These are phyloP conservation scores for Stictocephala bisonia DNA, from an alignment of 2,888 invertebrate species.

Conservation along the genomic window DNA sequence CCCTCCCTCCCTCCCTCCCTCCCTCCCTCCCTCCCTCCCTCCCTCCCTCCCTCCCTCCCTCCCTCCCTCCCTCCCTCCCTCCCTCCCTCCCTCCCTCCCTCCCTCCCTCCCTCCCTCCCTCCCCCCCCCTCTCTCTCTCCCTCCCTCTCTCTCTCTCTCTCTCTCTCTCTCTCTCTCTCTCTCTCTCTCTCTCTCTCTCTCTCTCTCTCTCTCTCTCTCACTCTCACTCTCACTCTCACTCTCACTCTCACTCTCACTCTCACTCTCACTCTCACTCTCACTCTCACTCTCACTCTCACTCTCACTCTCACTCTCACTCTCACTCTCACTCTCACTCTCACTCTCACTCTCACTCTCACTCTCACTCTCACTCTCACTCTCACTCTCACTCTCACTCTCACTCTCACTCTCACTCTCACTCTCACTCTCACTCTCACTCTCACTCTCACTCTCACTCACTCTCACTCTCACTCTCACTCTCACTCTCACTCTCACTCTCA, in stretches of 20 bases:
- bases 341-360: background rate
- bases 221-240: background rate
- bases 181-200: background rate
- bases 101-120: background rate
- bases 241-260: background rate
- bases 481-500: background rate
- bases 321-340: background rate
- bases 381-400: background rate
- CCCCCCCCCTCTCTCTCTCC: background rate
- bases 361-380: background rate
- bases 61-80: too few relatives aligned
- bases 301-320: background rate
- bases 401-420: background rate
- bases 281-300: background rate
- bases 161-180: conserved; percentile 2
- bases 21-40: too few relatives aligned
- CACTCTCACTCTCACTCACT: background rate
- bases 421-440: background rate
- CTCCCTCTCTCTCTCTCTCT: background rate
- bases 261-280: background rate
- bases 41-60: too few relatives aligned
- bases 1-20: background rate
- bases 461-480: background rate
- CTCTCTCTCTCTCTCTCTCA: background rate
- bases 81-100: background rate